Evolutionary conservation across 2,888 invertebrate genomes (phyloP).

Genomic region (Heliconius cydno): DNA sequence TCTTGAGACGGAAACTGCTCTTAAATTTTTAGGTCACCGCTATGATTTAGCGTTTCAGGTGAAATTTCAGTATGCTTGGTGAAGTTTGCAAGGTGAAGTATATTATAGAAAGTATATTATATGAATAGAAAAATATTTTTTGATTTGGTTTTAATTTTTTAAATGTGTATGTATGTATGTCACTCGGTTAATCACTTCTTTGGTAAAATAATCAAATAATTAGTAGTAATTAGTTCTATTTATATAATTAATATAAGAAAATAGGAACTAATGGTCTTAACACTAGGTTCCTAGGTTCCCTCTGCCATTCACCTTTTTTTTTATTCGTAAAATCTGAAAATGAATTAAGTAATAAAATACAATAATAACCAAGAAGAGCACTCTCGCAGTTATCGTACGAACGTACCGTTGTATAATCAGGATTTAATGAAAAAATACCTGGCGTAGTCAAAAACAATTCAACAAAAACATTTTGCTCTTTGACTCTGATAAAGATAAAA

Average conservation of each 20-base stretch:
- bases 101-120: background rate
- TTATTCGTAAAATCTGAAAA: background rate
- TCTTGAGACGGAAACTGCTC: constrained; percentile 66
- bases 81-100: background rate
- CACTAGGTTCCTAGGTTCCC: too few species aligned
- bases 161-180: too few species aligned
- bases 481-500: constrained; percentile 31
- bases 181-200: background rate
- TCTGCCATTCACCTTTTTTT: too few species aligned
- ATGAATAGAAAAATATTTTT: background rate
- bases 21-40: constrained; percentile 71
- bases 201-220: background rate
- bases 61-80: background rate
- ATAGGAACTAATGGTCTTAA: too few species aligned
- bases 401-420: constrained; percentile 4
- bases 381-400: background rate
- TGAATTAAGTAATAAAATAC: background rate
- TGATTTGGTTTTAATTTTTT: background rate
- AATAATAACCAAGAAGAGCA: background rate
- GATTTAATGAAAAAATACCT: constrained; percentile 22
- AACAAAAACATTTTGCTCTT: constrained; percentile 17
- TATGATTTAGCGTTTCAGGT: constrained; percentile 36
- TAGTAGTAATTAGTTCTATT: too few species aligned
- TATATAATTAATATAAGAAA: too few species aligned
- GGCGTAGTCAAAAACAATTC: background rate